Conservation (phyloP, 2,797 vertebrate species). For the Lepidocolaptes lacrymiger region DNA sequence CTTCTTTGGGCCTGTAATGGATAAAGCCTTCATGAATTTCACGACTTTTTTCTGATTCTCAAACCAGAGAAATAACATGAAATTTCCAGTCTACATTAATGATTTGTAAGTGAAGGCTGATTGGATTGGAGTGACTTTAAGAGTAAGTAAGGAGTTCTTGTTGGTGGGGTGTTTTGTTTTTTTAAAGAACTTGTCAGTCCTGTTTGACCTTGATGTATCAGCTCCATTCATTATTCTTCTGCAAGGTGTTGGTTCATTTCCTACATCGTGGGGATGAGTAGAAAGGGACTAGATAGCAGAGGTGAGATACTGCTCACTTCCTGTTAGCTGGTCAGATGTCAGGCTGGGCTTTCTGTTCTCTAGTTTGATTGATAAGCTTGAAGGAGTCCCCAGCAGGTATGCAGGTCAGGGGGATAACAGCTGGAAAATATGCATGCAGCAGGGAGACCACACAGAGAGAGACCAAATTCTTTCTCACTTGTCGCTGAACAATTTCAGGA, state of each 20-base stretch:
- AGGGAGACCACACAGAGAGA: constrained; percentile 87
- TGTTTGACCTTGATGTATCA: constrained; percentile 57
- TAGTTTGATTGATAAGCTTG: constrained; percentile 69
- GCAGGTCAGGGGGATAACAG: constrained; percentile 81
- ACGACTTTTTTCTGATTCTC: neutral
- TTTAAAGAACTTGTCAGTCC: neutral
- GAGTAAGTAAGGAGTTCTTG: neutral
- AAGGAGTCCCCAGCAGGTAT: constrained; percentile 79
- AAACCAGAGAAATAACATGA: neutral
- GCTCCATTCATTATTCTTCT: constrained; percentile 53
- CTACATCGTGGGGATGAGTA: neutral
- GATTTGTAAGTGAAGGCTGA: neutral
- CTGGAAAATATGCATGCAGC: constrained; percentile 71
- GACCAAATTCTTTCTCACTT: constrained; percentile 75
- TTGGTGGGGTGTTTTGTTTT: neutral
- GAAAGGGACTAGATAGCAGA: constrained; percentile 29
- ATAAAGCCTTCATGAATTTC: neutral
- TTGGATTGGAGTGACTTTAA: neutral
- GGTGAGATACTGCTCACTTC: constrained; percentile 54
- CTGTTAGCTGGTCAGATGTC: constrained; percentile 67
- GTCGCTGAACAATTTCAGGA: constrained; percentile 58
- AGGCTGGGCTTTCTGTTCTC: constrained; percentile 33
- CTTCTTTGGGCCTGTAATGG: neutral
- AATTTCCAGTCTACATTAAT: neutral
- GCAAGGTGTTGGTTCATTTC: constrained; percentile 62